Evolutionary conservation across 2,113 vertebrate genomes (phyloP).

Genomic region (Nothoprocta pentlandii): DNA sequence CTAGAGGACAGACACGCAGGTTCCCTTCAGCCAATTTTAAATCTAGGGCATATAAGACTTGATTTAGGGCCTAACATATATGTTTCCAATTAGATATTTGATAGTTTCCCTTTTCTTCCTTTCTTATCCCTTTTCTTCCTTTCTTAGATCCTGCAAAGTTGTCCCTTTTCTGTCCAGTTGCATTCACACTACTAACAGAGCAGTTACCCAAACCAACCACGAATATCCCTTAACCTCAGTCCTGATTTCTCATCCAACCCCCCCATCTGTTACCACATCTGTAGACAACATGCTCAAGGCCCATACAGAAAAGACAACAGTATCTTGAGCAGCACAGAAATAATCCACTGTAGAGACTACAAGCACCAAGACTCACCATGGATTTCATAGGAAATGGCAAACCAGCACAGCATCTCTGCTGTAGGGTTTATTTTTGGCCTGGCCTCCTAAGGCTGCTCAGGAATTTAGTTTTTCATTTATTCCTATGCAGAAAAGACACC

Average conservation of each 20-base stretch:
- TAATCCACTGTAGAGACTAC: background rate
- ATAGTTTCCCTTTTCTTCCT: background rate
- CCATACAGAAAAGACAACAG: background rate
- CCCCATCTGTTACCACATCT: background rate
- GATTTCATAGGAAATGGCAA: background rate
- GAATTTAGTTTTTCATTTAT: background rate
- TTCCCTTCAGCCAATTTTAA: background rate
- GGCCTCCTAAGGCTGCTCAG: background rate
- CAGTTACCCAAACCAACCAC: background rate
- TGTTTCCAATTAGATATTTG: fast-evolving
- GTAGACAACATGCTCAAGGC: background rate
- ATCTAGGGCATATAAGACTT: background rate
- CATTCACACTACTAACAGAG: background rate
- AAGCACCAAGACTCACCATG: background rate
- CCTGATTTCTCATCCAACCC: background rate
- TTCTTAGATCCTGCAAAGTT: background rate
- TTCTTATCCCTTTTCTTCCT: background rate
- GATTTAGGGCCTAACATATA: background rate
- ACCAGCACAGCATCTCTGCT: background rate
- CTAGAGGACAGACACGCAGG: background rate
- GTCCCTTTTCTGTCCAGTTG: background rate
- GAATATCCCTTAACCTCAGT: background rate
- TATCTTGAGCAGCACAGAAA: background rate
- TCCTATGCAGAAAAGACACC: background rate
- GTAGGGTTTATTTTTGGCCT: background rate